Evolutionary conservation across 2,113 vertebrate genomes (phyloP), one percentile per base, ranked within the genome.

Genomic region (Psephotus haematonotus): DNA sequence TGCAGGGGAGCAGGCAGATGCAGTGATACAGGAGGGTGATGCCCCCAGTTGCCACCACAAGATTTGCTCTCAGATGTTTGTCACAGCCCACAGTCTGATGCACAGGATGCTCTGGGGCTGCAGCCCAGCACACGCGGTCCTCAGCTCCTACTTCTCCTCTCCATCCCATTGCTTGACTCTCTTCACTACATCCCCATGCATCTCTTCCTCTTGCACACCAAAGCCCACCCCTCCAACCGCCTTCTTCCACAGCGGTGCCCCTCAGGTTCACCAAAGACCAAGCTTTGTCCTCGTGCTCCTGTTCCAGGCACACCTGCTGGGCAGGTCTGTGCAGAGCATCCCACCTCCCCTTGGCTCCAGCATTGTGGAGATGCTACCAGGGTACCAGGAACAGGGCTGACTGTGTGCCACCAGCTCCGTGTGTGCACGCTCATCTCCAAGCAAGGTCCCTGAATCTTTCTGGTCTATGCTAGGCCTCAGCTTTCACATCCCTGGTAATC

Each of bases 221-320:
- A 43, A 88, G 37, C 22, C 39, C 46, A 55, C 11, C 17, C 11
- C 46, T 24, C 50, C 74, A 91, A 43, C 22, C 46, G 60, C 37
- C 8, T 27, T 75, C 53, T 75, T 37, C 78, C 44, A 41, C 2
- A 47, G 74, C 2, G 0, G 29, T 47, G 18, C 25, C 49, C 24
- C 67, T 35, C 41, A 14, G 13, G n/a, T 37, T 65, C 70, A 70
- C 14, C 31, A n/a, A 33, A 39, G 12, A 52, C 50, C 37, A 84
- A 52, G 50, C 15, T 52, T 11, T 62, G 64, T 14, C 33, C 49
- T 62, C 0, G 0, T 44, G 17, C 46, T 87, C 82, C 64, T 28
- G 22, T 22, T 91, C 65, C 55, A 86, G 68, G 46, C 46, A 52
- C 25, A 39, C 0, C 0, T 31, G 44, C 20, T 4, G 2, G 11